Evolutionary conservation across 2,888 invertebrate species (phyloP), one percentile per base, ranked within the genome.

Genomic region (Volucella bombylans): DNA sequence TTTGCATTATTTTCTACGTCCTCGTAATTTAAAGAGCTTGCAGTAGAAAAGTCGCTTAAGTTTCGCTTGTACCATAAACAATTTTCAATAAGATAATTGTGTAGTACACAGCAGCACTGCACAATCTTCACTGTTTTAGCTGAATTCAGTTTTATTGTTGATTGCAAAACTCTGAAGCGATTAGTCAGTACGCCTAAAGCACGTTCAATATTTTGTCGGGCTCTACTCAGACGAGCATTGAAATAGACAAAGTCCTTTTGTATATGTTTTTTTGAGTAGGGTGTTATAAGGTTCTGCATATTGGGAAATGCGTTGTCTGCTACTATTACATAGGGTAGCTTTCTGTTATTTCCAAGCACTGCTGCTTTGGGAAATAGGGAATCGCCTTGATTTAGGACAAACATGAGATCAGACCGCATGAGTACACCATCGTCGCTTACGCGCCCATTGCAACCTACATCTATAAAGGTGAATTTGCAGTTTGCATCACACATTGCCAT

Each of bases 241-340:
- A 68, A 76, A 39, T 77, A 31, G 11, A 49, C 61, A 12, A 23
- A 18, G 0, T 57, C 9, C 10, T 45, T 41, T 23, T 73, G 1
- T 1, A 8, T 1, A 2, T 12, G 11, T 1, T 18, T 38, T 41
- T 11, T 45, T 61, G 54, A 43, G 23, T 68, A 61, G 0, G 72
- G 62, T 31, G 62, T 55, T 3, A 64, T 10, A 1, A 72, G 1
- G 15, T 64, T 43, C 1, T 2, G 2, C 38, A 23, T 39, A 8
- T 47, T 55, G 1, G 62, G 39, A 50, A 72, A 55, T 3, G 45
- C 54, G 8, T 62, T 62, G 38, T 73, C 55, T 64, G 54, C 62
- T 12, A 64, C 12, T 4, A 73, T 73, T 8, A 55, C 72, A 8
- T 61, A 61, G 8, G 59, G 67, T 14, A 10, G 9, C 15, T 18